Evolutionary conservation across 2,888 invertebrate genomes (phyloP).

Genomic region (Heteromurus nitidus): DNA sequence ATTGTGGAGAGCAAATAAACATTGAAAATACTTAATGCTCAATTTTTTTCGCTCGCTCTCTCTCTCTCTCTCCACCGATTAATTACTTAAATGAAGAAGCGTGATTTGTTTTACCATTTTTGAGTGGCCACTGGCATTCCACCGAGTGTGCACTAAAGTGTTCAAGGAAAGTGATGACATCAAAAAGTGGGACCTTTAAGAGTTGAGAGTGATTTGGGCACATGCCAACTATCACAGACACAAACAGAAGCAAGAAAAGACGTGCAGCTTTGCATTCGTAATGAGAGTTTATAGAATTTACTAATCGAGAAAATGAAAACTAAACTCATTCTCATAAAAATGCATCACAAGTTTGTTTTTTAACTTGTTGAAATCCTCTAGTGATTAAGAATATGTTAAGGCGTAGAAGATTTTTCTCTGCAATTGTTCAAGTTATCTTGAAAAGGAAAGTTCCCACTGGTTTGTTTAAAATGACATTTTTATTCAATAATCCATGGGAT

Average conservation of each 20-base stretch:
- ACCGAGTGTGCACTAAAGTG: no score
- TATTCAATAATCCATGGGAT: no score
- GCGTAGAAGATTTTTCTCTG: background rate
- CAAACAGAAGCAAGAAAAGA: background rate
- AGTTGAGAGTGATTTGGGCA: background rate
- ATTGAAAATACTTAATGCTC: background rate
- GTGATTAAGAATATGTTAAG: background rate
- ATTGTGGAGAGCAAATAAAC: no score
- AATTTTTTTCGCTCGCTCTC: background rate
- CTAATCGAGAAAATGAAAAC: background rate
- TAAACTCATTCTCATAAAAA: background rate
- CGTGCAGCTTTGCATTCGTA: background rate
- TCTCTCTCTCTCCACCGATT: background rate
- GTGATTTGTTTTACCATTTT: background rate
- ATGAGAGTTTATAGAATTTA: background rate
- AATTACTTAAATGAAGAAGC: background rate
- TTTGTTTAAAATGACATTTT: no score
- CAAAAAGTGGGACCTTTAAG: background rate
- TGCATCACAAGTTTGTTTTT: background rate
- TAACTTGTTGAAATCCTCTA: background rate
- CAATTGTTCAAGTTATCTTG: background rate
- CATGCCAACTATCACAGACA: constrained; percentile 24
- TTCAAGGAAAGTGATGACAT: no score
- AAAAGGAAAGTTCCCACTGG: no score
- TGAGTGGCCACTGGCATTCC: no score